These are phyloP conservation scores for Anthonomus grandis DNA, from an alignment of 1,140 invertebrate species.

Conservation along the genomic window DNA sequence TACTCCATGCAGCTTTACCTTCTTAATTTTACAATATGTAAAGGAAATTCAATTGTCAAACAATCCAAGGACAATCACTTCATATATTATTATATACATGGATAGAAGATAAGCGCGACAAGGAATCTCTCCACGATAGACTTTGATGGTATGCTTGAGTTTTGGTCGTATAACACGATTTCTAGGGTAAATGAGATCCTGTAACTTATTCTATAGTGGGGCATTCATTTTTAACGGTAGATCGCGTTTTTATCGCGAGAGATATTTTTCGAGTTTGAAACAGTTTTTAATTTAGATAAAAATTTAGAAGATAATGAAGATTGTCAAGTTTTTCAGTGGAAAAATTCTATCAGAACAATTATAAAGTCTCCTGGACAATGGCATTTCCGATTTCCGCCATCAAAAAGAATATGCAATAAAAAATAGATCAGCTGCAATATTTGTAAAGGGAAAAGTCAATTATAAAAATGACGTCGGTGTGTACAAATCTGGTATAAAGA, in stretches of 20 bases:
- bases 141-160: not conserved
- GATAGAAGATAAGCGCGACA: not conserved
- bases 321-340: not conserved
- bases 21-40: not conserved
- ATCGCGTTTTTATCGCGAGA: not conserved
- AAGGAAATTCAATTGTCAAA: not conserved
- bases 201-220: too few relatives aligned
- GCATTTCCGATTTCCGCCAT: not conserved
- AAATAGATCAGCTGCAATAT: not conserved
- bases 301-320: too few relatives aligned
- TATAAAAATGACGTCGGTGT: not conserved
- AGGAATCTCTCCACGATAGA: not conserved
- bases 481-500: not conserved
- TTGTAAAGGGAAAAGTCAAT: not conserved
- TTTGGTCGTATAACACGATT: not conserved
- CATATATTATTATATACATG: not conserved
- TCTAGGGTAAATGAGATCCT: not conserved
- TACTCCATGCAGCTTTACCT: not conserved
- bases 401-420: not conserved
- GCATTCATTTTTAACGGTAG: not conserved
- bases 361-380: too few relatives aligned
- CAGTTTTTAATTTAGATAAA: not conserved
- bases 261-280: not conserved
- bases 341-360: not conserved
- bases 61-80: not conserved